A percentile compares a stretch with the other conserved stretches of the same genome.
Evolutionary conservation across 2,888 invertebrate species (phyloP).

Genomic region (Seira sanloemensis): DNA sequence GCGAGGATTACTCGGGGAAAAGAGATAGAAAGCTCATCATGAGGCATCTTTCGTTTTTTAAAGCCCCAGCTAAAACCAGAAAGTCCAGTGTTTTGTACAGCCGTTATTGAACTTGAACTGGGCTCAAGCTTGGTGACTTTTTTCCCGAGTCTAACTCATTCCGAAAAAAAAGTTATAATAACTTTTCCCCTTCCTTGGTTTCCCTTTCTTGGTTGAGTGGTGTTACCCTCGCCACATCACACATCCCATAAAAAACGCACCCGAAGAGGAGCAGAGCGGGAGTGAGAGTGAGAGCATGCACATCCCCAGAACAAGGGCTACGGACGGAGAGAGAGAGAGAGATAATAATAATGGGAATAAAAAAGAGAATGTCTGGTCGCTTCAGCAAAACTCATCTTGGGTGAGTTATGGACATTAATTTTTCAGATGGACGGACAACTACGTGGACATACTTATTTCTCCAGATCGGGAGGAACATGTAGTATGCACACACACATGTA

Average conservation of each 20-base stretch:
- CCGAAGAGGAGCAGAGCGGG: not conserved
- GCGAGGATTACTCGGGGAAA: not conserved
- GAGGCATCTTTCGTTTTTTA: not conserved
- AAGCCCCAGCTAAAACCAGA: not conserved
- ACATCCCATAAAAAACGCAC: constrained; percentile 41
- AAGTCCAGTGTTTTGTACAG: not conserved
- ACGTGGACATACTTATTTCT: constrained; percentile 26
- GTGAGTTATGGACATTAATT: constrained; percentile 74
- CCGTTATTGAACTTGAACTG: constrained; percentile 51
- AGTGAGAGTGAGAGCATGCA: not conserved
- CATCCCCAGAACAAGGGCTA: not conserved
- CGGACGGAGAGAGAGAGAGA: constrained; percentile 30
- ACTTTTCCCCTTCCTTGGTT: constrained; percentile 45
- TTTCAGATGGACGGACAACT: constrained; percentile 70
- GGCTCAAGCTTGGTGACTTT: constrained; percentile 46
- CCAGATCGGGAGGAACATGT: too few species aligned
- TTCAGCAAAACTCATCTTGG: constrained; percentile 71
- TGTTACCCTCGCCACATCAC: constrained; percentile 45
- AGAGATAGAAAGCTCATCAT: not conserved
- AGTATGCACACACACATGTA: too few species aligned
- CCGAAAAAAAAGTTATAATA: constrained; percentile 44
- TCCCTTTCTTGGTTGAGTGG: not conserved
- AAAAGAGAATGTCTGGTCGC: constrained; percentile 46
- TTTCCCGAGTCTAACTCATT: constrained; percentile 39
- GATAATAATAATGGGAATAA: constrained; percentile 36